These are phyloP conservation scores for Polyodon spathula DNA, from an alignment of 2,113 vertebrate genomes.

Conservation along the genomic window DNA sequence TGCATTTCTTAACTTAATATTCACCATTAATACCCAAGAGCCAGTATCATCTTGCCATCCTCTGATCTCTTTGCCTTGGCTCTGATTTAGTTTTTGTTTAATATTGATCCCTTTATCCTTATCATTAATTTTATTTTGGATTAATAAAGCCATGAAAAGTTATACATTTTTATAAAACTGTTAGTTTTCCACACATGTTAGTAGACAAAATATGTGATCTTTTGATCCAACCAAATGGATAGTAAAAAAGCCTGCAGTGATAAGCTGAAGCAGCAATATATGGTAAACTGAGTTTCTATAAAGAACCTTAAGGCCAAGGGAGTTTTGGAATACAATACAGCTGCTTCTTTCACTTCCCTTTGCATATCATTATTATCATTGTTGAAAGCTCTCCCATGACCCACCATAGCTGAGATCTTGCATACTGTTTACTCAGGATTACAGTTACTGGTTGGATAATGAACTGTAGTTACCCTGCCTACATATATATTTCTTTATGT, in stretches of 20 bases:
- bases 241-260: background rate
- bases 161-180: too few relatives aligned
- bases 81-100: too few relatives aligned
- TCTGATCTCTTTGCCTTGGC: too few relatives aligned
- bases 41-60: too few relatives aligned
- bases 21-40: too few relatives aligned
- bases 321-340: slow-evolving; percentile 29
- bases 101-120: too few relatives aligned
- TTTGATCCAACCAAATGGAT: background rate
- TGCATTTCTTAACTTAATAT: too few relatives aligned
- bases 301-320: slow-evolving; percentile 10
- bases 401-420: background rate
- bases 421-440: background rate
- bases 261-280: background rate
- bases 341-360: slow-evolving; percentile 39
- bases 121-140: too few relatives aligned
- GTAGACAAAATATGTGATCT: too few relatives aligned
- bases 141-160: too few relatives aligned
- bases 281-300: slow-evolving; percentile 17
- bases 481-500: background rate
- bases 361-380: background rate
- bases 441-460: background rate
- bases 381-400: background rate
- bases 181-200: too few relatives aligned
- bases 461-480: background rate